Percentiles rank a stretch among this genome's conserved stretches.
These are phyloP conservation scores for Cydia fagiglandana DNA, from an alignment of 1,140 invertebrate species.

Conservation along the genomic window DNA sequence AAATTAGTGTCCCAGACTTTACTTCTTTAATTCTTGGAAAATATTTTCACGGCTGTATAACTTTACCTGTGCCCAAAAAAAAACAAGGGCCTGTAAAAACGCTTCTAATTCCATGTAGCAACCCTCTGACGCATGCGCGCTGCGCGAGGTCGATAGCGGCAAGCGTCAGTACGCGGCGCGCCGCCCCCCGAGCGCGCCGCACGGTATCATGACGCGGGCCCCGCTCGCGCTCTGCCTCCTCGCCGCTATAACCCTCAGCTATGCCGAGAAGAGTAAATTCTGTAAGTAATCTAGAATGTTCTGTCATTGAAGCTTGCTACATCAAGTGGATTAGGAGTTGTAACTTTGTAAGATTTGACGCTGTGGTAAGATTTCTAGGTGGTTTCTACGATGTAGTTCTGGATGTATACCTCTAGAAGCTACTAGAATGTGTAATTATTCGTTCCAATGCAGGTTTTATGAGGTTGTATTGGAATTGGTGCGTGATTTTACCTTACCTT, in stretches of 20 bases:
- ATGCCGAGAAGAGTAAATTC: slow-evolving; percentile 76
- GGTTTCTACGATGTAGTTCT: not conserved
- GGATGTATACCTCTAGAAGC: not conserved
- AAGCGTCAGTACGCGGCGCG: slow-evolving; percentile 64
- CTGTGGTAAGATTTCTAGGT: not conserved
- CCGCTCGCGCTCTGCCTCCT: slow-evolving; percentile 52
- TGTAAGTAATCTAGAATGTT: slow-evolving; percentile 56
- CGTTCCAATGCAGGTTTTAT: not conserved
- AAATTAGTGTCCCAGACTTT: not conserved
- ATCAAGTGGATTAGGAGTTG: not conserved
- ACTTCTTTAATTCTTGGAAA: not conserved
- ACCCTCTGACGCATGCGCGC: slow-evolving; percentile 36
- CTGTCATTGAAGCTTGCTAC: not conserved
- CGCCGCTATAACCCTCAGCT: slow-evolving; percentile 47
- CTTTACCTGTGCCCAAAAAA: not conserved
- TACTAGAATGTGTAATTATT: not conserved
- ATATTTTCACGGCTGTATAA: not conserved
- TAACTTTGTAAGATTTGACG: slow-evolving; percentile 7
- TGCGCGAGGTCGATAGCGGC: slow-evolving; percentile 49
- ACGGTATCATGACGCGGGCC: slow-evolving; percentile 68
- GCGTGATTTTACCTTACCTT: not conserved
- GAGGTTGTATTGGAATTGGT: not conserved
- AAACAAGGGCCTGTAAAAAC: not conserved
- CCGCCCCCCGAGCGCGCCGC: slow-evolving; percentile 61
- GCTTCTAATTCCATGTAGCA: slow-evolving; percentile 16